Evolutionary conservation across 1,140 invertebrate genomes (phyloP).

Genomic region (Grapholita molesta): DNA sequence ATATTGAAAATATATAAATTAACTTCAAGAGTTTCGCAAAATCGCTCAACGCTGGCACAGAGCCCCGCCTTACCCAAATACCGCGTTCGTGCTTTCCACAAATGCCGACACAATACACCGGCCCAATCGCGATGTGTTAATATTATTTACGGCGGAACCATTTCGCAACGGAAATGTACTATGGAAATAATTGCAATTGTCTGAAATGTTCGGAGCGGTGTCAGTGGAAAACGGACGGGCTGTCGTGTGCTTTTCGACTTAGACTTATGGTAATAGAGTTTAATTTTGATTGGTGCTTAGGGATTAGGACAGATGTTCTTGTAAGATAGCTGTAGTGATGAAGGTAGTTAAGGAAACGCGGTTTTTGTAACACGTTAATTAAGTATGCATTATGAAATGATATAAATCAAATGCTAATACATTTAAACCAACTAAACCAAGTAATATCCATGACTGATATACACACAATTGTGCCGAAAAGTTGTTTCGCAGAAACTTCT

Average conservation of each 20-base stretch:
- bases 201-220: neutral
- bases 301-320: neutral
- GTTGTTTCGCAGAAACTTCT: too few species aligned
- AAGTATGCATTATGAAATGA: neutral
- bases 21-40: neutral
- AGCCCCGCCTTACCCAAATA: slow-evolving; percentile 47
- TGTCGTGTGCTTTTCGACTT: neutral
- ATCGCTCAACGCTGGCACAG: slow-evolving; percentile 25
- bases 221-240: slow-evolving; percentile 15
- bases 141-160: slow-evolving; percentile 65
- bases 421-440: neutral
- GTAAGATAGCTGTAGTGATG: neutral
- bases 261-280: neutral
- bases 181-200: slow-evolving; percentile 12
- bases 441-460: too few species aligned
- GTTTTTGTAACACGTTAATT: neutral
- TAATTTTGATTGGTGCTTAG: neutral
- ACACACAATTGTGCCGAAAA: too few species aligned
- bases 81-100: slow-evolving; percentile 63
- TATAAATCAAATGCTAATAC: neutral
- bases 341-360: neutral
- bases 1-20: too few species aligned
- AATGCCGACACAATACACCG: slow-evolving; percentile 48
- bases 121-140: slow-evolving; percentile 67
- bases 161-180: slow-evolving; percentile 30